Evolutionary conservation across 2,888 invertebrate genomes (phyloP).

Genomic region (Rhodophaea formosa): DNA sequence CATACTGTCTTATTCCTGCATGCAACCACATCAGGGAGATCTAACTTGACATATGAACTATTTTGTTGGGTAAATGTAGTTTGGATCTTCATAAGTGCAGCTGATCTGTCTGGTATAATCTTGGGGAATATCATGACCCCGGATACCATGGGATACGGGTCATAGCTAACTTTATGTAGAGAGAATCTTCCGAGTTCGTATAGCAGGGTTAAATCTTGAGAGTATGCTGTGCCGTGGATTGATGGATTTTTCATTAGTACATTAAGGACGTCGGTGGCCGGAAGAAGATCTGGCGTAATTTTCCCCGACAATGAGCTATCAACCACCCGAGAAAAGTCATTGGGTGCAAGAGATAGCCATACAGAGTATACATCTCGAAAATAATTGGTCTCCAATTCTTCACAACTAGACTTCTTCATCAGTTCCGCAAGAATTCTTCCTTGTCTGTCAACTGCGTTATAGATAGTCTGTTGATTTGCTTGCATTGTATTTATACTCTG

Average conservation of each 20-base stretch:
- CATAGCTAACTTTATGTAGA: constrained; percentile 9
- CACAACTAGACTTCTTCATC: not conserved
- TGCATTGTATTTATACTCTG: too few relatives aligned
- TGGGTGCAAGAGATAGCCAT: constrained; percentile 2
- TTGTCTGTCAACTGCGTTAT: constrained; percentile 13
- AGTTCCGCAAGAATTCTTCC: constrained; percentile 1
- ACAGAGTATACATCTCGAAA: constrained; percentile 12
- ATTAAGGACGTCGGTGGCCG: not conserved
- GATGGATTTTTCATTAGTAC: too few relatives aligned
- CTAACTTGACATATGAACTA: too few relatives aligned
- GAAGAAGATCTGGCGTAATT: constrained; percentile 12
- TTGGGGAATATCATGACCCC: not conserved
- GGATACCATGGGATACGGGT: not conserved
- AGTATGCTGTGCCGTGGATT: not conserved
- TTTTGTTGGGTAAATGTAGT: too few relatives aligned
- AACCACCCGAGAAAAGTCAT: constrained; percentile 13
- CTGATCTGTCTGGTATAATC: constrained; percentile 11
- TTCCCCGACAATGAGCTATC: constrained; percentile 15
- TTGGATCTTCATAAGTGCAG: constrained; percentile 8
- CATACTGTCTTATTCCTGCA: too few relatives aligned
- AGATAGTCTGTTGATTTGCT: too few relatives aligned
- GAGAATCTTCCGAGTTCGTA: constrained; percentile 11
- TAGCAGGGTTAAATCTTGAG: not conserved
- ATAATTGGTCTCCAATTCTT: constrained; percentile 2
- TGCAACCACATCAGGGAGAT: too few relatives aligned